These are phyloP conservation scores for Oryzias woworae DNA, from an alignment of 2,113 vertebrate species.

Conservation along the genomic window DNA sequence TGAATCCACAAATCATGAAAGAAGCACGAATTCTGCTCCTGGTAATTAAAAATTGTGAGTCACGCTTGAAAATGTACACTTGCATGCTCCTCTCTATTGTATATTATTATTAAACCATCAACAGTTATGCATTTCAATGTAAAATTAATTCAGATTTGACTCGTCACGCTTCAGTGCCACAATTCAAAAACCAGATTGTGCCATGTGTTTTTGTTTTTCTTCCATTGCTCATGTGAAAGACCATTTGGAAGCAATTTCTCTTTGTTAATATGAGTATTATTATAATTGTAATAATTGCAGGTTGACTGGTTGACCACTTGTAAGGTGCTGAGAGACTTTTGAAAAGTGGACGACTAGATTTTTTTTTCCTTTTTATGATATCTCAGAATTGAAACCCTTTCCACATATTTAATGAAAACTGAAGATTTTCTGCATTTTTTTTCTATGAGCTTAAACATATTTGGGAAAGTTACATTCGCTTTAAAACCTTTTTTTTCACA, in stretches of 20 bases:
- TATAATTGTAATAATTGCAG: conserved; percentile 82
- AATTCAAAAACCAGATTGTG: conserved; percentile 49
- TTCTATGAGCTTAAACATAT: neutral
- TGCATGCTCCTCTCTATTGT: conserved; percentile 8
- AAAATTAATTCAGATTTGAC: conserved; percentile 58
- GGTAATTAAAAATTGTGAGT: conserved; percentile 14
- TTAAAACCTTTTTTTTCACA: no score
- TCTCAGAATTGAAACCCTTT: conserved; percentile 9
- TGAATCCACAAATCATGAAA: conserved; percentile 40
- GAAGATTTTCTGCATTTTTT: neutral
- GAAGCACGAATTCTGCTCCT: conserved; percentile 11
- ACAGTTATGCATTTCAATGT: conserved; percentile 41
- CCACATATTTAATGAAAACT: neutral
- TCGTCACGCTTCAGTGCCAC: conserved; percentile 51
- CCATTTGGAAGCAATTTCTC: conserved; percentile 82
- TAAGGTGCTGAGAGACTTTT: conserved; percentile 67
- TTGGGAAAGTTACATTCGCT: neutral
- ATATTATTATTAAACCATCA: conserved; percentile 34
- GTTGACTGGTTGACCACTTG: conserved; percentile 76
- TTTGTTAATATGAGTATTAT: conserved; percentile 82
- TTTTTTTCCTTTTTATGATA: conserved; percentile 19
- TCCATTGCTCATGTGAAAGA: conserved; percentile 55
- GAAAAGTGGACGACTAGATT: conserved; percentile 64
- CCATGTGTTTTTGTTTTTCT: conserved; percentile 70
- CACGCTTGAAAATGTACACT: conserved; percentile 3